Percentiles rank a stretch among this genome's conserved stretches.
Evolutionary conservation across 2,113 vertebrate species (phyloP).

Genomic region (Daubentonia madagascariensis): DNA sequence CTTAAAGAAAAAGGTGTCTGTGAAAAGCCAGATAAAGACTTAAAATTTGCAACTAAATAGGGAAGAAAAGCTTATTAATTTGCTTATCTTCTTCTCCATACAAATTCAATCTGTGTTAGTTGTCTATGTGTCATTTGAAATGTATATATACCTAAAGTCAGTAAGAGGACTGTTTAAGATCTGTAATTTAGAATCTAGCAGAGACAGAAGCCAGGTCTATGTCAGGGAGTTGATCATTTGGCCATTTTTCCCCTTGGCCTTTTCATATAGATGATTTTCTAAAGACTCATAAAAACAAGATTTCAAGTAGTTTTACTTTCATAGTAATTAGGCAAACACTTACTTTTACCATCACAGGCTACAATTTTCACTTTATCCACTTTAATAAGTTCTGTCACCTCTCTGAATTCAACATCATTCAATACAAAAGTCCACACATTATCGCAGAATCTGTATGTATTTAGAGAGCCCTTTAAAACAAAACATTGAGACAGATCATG

Average conservation of each 20-base stretch:
- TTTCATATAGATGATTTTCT: not conserved
- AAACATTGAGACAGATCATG: slow-evolving; percentile 66
- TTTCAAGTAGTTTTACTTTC: slow-evolving; percentile 6
- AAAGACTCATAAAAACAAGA: not conserved
- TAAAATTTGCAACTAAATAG: not conserved
- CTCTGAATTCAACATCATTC: slow-evolving; percentile 98
- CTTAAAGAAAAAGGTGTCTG: not conserved
- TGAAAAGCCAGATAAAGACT: not conserved
- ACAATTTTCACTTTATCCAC: slow-evolving; percentile 99
- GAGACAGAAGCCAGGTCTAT: not conserved
- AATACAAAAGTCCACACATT: slow-evolving; percentile 99
- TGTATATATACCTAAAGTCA: not conserved
- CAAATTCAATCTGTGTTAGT: not conserved
- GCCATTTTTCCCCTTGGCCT: not conserved
- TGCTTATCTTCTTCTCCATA: not conserved
- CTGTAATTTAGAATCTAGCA: not conserved
- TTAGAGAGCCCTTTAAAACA: slow-evolving; percentile 93
- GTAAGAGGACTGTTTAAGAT: not conserved
- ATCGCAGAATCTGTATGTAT: slow-evolving; percentile 99
- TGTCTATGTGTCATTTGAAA: not conserved
- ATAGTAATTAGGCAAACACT: slow-evolving; percentile 65
- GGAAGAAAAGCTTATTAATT: not conserved
- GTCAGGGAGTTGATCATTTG: not conserved
- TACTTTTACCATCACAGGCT: slow-evolving; percentile 99
- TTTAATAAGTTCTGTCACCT: slow-evolving; percentile 98